These are phyloP conservation scores for Denticeps clupeoides DNA, from an alignment of 2,797 vertebrate genomes.

Conservation along the genomic window DNA sequence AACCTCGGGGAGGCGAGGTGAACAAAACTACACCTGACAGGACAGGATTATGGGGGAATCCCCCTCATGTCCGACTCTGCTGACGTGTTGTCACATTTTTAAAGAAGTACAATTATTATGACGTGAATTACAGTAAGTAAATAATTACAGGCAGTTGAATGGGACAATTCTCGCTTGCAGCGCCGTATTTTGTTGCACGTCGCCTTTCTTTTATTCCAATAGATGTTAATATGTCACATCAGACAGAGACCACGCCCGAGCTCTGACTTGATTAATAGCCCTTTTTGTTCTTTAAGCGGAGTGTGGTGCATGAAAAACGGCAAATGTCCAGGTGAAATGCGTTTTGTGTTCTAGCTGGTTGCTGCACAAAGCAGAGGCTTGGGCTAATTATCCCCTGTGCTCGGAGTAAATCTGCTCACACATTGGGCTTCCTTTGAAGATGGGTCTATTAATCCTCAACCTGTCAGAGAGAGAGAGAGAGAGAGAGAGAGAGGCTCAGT, in stretches of 20 bases:
- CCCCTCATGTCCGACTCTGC: conserved; percentile 14
- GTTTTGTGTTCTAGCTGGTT: conserved; percentile 22
- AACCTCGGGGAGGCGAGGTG: conserved; percentile 27
- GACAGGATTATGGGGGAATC: conserved; percentile 29
- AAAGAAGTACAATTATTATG: too few species aligned
- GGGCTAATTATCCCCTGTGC: conserved; percentile 38
- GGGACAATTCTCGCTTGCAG: too few species aligned
- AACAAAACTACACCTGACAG: conserved; percentile 39
- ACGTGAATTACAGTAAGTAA: too few species aligned
- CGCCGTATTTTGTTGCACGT: too few species aligned
- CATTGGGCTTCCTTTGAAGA: conserved; percentile 37
- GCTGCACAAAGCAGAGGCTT: conserved; percentile 33
- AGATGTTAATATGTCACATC: too few species aligned
- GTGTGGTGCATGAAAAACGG: too few species aligned
- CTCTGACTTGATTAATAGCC: too few species aligned
- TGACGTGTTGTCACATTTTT: too few species aligned
- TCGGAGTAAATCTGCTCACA: conserved; percentile 37
- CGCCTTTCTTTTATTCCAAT: too few species aligned
- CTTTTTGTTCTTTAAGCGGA: too few species aligned
- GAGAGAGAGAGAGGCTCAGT: conserved; percentile 1
- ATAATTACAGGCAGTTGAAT: too few species aligned
- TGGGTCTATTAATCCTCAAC: conserved; percentile 31
- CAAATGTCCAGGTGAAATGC: conserved; percentile 12
- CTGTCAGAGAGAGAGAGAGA: conserved; percentile 17
- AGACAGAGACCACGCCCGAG: too few species aligned